Evolutionary conservation across 2,888 invertebrate genomes (phyloP).

Genomic region (Phortica okadai): DNA sequence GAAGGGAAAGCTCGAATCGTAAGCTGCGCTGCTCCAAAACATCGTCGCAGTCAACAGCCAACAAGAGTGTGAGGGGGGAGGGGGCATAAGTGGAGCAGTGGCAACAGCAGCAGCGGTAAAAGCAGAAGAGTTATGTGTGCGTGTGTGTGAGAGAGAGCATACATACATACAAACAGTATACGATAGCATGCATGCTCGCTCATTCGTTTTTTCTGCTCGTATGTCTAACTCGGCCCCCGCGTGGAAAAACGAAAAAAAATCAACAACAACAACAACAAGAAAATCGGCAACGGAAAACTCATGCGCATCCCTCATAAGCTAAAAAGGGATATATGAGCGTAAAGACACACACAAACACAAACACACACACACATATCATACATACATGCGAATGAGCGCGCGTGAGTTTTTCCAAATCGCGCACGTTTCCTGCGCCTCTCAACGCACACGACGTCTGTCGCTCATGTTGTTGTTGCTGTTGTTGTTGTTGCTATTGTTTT

Average conservation of each 20-base stretch:
- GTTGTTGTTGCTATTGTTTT: background rate
- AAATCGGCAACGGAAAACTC: conserved; percentile 26
- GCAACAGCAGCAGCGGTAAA: background rate
- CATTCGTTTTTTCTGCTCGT: conserved; percentile 30
- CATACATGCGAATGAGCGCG: background rate
- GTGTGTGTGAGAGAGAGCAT: conserved; percentile 31
- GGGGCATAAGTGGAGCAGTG: background rate
- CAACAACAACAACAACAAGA: background rate
- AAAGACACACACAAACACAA: conserved; percentile 3
- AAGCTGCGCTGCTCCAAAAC: conserved; percentile 47
- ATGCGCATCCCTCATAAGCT: conserved; percentile 32
- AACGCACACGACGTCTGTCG: too few relatives aligned
- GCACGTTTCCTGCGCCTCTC: background rate
- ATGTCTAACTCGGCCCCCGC: conserved; percentile 14
- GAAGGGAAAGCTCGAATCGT: conserved; percentile 39
- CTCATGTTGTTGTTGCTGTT: too few relatives aligned
- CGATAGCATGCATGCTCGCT: conserved; percentile 39
- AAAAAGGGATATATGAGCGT: conserved; percentile 32
- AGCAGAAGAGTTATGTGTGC: conserved; percentile 34
- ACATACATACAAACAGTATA: conserved; percentile 2
- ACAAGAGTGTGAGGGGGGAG: conserved; percentile 8
- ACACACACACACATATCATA: background rate
- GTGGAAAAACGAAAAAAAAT: conserved; percentile 10
- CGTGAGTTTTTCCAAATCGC: conserved; percentile 20
- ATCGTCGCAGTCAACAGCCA: conserved; percentile 41